Conservation (phyloP, 1,140 invertebrate genomes). For the Calosoma granatense region DNA sequence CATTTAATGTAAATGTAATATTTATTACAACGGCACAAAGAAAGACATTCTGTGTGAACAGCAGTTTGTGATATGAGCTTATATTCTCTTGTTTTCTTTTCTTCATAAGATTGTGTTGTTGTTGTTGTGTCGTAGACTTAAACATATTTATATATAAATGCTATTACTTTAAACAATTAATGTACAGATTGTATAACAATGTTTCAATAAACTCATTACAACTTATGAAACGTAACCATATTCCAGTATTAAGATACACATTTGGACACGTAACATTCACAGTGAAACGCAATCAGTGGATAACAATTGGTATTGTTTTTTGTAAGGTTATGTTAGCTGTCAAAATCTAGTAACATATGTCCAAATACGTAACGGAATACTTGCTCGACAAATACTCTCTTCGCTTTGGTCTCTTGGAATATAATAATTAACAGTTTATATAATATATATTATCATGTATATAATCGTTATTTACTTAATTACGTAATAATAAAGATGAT, state of each 20-base stretch:
- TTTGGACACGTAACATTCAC: too few relatives aligned
- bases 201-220: neutral
- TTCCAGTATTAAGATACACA: neutral
- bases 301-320: too few relatives aligned
- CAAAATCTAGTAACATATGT: neutral
- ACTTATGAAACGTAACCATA: neutral
- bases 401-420: neutral
- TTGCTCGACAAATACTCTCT: neutral
- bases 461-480: neutral
- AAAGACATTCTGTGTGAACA: too few relatives aligned
- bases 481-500: neutral
- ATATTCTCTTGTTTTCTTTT: neutral
- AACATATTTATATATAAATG: neutral
- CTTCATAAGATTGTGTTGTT: neutral
- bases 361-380: neutral
- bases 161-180: neutral
- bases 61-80: neutral
- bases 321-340: neutral
- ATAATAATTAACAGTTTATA: constrained; percentile 4
- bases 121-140: too few relatives aligned
- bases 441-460: too few relatives aligned
- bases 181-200: neutral
- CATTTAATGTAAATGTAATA: too few relatives aligned
- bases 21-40: too few relatives aligned
- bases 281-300: neutral